Evolutionary conservation across 1,140 invertebrate species (phyloP), one percentile per base, ranked within the genome.

Genomic region (Caerostris darwini): DNA sequence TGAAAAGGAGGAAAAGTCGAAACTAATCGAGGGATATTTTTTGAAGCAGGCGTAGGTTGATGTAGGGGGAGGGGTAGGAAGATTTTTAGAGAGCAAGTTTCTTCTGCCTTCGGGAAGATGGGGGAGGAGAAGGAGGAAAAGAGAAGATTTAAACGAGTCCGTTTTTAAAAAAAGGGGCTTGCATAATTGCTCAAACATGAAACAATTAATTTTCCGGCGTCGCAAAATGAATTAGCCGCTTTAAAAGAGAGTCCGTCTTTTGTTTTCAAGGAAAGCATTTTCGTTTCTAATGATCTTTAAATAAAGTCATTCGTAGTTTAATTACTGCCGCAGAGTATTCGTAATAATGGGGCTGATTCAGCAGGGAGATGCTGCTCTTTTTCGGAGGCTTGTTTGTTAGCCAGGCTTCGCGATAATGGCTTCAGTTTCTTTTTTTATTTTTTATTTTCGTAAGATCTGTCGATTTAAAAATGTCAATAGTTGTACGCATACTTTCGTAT

Each of bases 281-380:
- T 94, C 92, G 92, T 94, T 94, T 88, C 92, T 94, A 94, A 94
- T 94, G 92, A 94, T 94, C 92, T 94, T 88, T 94, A 94, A 94
- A 94, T 94, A 94, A 94, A 94, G 67, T 87, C 86, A 94, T 94
- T 94, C 86, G 69, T 88, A 59, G 85, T 81, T 94, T 94, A 94
- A 94, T 94, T 87, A 81, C 50, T 10, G 83, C n/a, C 14, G 67
- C 69, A 17, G 3, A 8, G 90, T 69, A 71, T 8, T 93, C 59
- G 17, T 4, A 34, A 86, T 87, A 93, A 93, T 93, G 59, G 83
- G 92, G 34, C 3, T 34, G 57, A 8, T 34, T 57, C 64, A 34
- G 34, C 34, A 34, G 34, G 34, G 34, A 34, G 34, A 34, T 34
- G 34, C 34, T 34, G 34, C 34, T 34, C 34, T 34, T 34, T 34